Conservation (phyloP, 2,113 vertebrate genomes). For the Leptobrachium ailaonicum region DNA sequence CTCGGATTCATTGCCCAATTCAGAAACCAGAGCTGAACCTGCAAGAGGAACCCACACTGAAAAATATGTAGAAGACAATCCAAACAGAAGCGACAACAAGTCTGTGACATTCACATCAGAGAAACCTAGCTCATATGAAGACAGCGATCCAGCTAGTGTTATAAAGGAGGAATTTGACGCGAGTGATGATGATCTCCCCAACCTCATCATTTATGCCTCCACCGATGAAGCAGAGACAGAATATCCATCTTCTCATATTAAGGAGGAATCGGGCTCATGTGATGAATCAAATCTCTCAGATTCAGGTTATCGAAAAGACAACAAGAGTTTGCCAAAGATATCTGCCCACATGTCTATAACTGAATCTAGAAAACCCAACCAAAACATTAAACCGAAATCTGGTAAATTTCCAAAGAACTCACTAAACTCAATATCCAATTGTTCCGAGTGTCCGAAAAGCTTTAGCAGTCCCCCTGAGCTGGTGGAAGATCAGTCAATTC, state of each 20-base stretch:
- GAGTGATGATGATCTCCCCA: constrained; percentile 72
- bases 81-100: too few species aligned
- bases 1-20: too few species aligned
- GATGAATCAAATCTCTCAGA: neutral
- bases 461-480: constrained; percentile 16
- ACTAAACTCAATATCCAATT: constrained; percentile 1
- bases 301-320: neutral
- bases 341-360: neutral
- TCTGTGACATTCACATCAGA: too few species aligned
- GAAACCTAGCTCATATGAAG: too few species aligned
- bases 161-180: constrained; percentile 81
- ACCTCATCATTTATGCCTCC: neutral
- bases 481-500: constrained; percentile 30
- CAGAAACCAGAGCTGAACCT: too few species aligned
- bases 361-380: constrained; percentile 8
- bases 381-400: constrained; percentile 10
- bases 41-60: too few species aligned
- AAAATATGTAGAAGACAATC: too few species aligned
- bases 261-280: neutral
- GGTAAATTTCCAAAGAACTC: constrained; percentile 3
- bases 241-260: neutral
- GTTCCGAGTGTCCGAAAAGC: constrained; percentile 2
- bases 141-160: constrained; percentile 78
- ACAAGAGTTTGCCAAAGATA: neutral
- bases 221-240: constrained; percentile 6